phyloP scores from a whole-genome alignment of 2,888 invertebrate genomes.

The Tipula confusa region DNA sequence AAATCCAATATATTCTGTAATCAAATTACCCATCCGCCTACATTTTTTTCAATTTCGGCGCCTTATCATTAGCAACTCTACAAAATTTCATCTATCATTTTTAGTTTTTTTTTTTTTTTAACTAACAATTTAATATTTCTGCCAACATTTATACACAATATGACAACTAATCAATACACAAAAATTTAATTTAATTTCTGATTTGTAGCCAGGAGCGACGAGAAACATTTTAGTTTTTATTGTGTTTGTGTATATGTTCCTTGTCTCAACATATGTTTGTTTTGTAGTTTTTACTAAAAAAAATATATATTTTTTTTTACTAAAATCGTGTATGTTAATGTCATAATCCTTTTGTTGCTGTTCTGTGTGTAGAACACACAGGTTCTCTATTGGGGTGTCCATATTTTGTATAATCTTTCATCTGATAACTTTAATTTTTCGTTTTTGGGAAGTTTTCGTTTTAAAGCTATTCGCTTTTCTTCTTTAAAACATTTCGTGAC shows the following conservation, averaged over 20 bases:
- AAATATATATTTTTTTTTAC: too few relatives aligned
- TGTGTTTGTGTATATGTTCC: not conserved
- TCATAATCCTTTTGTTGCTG: not conserved
- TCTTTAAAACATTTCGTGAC: too few relatives aligned
- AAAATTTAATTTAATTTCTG: slow-evolving; percentile 7
- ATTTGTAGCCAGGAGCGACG: not conserved
- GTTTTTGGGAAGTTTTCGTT: too few relatives aligned
- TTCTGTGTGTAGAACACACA: not conserved
- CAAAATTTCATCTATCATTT: not conserved
- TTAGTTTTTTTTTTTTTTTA: not conserved
- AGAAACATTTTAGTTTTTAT: not conserved
- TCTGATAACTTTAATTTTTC: too few relatives aligned
- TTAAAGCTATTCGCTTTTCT: too few relatives aligned
- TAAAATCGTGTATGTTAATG: not conserved
- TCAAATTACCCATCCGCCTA: not conserved
- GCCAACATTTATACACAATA: not conserved
- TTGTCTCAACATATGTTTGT: slow-evolving; percentile 12
- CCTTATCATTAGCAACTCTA: not conserved
- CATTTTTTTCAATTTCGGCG: not conserved
- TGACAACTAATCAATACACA: not conserved
- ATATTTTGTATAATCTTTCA: too few relatives aligned
- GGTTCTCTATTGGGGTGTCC: too few relatives aligned
- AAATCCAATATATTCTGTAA: not conserved
- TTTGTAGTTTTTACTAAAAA: not conserved
- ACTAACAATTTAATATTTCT: not conserved